These are phyloP conservation scores for Cosmopolites sordidus DNA, from an alignment of 2,888 invertebrate species.

Conservation along the genomic window DNA sequence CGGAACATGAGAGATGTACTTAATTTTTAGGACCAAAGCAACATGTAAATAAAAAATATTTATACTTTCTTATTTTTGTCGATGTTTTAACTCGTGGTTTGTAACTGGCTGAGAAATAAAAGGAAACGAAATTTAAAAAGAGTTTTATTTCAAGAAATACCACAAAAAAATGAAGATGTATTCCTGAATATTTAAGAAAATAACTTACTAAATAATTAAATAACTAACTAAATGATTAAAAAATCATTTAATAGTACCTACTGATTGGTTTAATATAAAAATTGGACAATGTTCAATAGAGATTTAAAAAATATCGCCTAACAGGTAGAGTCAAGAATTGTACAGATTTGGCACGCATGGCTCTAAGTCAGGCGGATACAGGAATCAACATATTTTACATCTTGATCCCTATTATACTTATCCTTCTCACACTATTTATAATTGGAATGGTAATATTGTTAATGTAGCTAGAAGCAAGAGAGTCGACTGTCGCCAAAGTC, in stretches of 20 bases:
- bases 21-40: constrained; percentile 24
- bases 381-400: constrained; percentile 67
- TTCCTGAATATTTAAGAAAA: no score
- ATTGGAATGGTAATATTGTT: constrained; percentile 66
- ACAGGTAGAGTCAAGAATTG: no score
- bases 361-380: constrained; percentile 41
- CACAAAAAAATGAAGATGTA: no score
- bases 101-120: background rate
- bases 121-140: no score
- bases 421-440: constrained; percentile 62
- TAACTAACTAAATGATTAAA: no score
- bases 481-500: constrained; percentile 94
- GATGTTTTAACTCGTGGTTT: background rate
- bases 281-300: no score
- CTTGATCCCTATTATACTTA: constrained; percentile 68
- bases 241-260: no score
- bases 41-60: constrained; percentile 17
- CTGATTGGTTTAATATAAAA: no score
- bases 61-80: background rate
- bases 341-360: no score
- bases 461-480: constrained; percentile 91
- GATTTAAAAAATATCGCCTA: no score
- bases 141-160: no score
- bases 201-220: no score
- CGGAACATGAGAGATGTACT: background rate